Evolutionary conservation across 2,888 invertebrate species (phyloP), one percentile per base, ranked within the genome.

Genomic region (Scrobipalpa costella): DNA sequence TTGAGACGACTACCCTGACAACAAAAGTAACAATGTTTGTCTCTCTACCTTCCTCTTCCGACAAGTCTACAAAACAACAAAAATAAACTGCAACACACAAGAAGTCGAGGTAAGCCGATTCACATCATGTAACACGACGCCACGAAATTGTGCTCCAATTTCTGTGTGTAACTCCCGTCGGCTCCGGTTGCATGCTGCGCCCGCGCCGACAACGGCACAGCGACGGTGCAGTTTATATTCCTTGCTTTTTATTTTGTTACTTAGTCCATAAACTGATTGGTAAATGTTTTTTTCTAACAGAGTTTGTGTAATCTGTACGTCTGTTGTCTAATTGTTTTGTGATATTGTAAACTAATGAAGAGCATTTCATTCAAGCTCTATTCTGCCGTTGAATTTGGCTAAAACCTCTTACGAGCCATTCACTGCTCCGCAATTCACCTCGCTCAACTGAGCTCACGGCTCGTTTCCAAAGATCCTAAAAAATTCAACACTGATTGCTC

Each of bases 111-210:
- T 55, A 15, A 34, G 15, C 27, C 33, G 27, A 33, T 55, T 34
- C 34, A 55, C 61, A 19, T 21, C 66, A 64, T 67, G 75, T 73
- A 75, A 79, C 66, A 44, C 57, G 65, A 66, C 67, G 64, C 70
- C 70, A 68, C 66, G 70, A 69, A 65, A 62, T 63, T 19, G 62
- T 66, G 72, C 68, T 78, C 77, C 71, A 74, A 75, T 83, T 79
- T 80, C 83, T 74, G 77, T 69, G 67, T 63, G 61, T 68, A n/a
- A 17, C 40, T 17, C 61, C 34, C 34, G 19, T 33, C 61, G 49
- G 15, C 47, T 27, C 27, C 58, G 58, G 47, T 57, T 21, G 19
- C 36, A 13, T 7, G 34, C 17, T 15, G 36, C n/a, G 15, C 57
- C 2, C 27, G 55, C 50, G 19, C 21, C 50, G 49, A 17, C 49